Percentiles rank a stretch among this genome's conserved stretches.
These are phyloP conservation scores for Pipistrellus kuhlii DNA, from an alignment of 2,797 vertebrate species.

Conservation along the genomic window DNA sequence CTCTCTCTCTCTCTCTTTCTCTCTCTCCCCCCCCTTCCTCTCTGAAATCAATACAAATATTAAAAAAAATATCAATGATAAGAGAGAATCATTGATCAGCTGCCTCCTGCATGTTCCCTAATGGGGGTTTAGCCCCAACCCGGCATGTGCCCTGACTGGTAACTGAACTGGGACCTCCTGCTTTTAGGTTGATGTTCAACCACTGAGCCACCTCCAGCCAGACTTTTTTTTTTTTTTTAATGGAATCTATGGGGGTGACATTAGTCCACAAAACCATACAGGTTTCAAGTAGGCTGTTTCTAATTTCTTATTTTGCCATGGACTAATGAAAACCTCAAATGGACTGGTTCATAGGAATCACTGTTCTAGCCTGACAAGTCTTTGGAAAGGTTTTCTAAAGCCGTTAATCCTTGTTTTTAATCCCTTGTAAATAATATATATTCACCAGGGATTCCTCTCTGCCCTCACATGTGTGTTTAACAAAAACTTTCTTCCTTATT, in stretches of 20 bases:
- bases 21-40: too few relatives aligned
- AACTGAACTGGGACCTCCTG: too few relatives aligned
- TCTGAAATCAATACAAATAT: too few relatives aligned
- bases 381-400: background rate
- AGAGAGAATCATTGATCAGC: too few relatives aligned
- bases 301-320: constrained; percentile 54
- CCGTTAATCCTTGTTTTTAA: constrained; percentile 35
- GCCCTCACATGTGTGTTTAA: background rate
- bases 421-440: background rate
- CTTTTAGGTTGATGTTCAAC: too few relatives aligned
- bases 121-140: too few relatives aligned
- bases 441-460: background rate
- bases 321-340: constrained; percentile 45
- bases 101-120: too few relatives aligned
- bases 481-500: constrained; percentile 42
- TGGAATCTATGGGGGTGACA: background rate
- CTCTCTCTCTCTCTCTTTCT: too few relatives aligned
- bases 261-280: background rate
- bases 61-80: too few relatives aligned
- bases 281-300: background rate
- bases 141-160: too few relatives aligned
- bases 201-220: too few relatives aligned
- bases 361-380: background rate
- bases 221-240: background rate
- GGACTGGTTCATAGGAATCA: background rate